Evolutionary conservation across 2,797 vertebrate species (phyloP), one percentile per base, ranked within the genome.

Genomic region (Gouania willdenowi): DNA sequence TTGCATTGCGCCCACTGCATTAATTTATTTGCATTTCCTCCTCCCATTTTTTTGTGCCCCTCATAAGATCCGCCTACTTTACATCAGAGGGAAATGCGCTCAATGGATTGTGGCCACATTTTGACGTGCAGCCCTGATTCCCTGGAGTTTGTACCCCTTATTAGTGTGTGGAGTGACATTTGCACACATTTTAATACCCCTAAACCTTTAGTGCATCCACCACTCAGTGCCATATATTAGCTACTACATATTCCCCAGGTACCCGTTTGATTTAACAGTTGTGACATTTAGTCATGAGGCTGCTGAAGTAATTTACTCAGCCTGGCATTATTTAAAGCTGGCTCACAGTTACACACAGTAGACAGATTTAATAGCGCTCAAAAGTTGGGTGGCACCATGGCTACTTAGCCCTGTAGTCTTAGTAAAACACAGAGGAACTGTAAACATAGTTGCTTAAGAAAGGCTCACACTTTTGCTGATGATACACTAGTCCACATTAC

Each of bases 361-460:
- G 75, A 81, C 82, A 65, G 68, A 76, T 75, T 85, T 84, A 86
- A 82, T 73, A 71, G 68, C 51, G 36, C 66, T 66, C 67, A 52
- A 65, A 56, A 40, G 64, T 32, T 39, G 25, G 54, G 71, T 76
- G 79, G 77, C 84, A 85, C 79, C 65, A 64, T 19, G 51, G 45
- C 66, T 76, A 75, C 66, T 86, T 72, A 82, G 71, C 61, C 64
- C 75, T 27, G 40, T 56, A 69, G 71, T 55, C 63, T 77, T 68
- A 72, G 77, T 85, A 85, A 85, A 87, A 82, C 48, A 47, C 46
- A 47, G 52, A 59, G 45, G 71, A 60, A 69, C 75, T 77, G 56
- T 50, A 79, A 10, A 51, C 45, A n/a, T n/a, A 84, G 77, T 74
- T 51, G 61, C 59, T 61, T 54, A 73, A 81, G 71, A 54, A 65